phyloP scores from a whole-genome alignment of 2,113 vertebrate genomes.

The Paramormyrops kingsleyae region DNA sequence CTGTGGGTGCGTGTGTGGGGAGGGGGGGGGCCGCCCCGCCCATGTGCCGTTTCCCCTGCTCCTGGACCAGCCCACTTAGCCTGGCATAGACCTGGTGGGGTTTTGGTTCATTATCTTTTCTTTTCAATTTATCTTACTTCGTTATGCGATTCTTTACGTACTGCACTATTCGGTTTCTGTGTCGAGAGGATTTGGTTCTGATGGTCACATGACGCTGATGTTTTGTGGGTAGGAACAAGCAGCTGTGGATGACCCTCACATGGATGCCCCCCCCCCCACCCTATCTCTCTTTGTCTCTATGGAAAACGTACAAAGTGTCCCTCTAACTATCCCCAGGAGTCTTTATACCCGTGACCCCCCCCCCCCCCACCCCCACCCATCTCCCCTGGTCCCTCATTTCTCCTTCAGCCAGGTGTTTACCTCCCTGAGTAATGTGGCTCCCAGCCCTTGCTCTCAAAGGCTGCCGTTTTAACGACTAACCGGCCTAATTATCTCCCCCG shows the following conservation, averaged over 20 bases:
- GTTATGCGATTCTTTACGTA: neutral
- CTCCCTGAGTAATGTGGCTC: slow-evolving; percentile 21
- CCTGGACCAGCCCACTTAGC: slow-evolving; percentile 32
- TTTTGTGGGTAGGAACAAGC: neutral
- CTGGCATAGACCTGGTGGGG: neutral
- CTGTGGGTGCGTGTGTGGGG: slow-evolving; percentile 17
- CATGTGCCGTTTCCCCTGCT: slow-evolving; percentile 28
- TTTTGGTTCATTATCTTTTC: neutral
- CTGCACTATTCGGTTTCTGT: neutral
- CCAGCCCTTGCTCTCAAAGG: slow-evolving; percentile 17
- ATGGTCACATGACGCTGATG: neutral
- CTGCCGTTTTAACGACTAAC: slow-evolving; percentile 18
- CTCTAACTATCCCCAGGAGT: neutral
- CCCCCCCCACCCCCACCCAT: neutral
- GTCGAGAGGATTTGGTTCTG: neutral
- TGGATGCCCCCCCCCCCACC: neutral
- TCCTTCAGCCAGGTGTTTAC: slow-evolving; percentile 16
- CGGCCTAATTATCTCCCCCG: slow-evolving; percentile 23
- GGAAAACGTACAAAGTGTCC: neutral
- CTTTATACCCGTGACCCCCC: neutral
- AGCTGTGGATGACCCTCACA: neutral
- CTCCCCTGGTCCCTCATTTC: neutral
- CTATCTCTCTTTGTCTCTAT: neutral
- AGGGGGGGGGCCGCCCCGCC: neutral
- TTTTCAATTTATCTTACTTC: neutral